Percentiles rank a stretch among this genome's conserved stretches.
Conservation (phyloP, 2,797 vertebrate genomes). For the Dallia pectoralis region DNA sequence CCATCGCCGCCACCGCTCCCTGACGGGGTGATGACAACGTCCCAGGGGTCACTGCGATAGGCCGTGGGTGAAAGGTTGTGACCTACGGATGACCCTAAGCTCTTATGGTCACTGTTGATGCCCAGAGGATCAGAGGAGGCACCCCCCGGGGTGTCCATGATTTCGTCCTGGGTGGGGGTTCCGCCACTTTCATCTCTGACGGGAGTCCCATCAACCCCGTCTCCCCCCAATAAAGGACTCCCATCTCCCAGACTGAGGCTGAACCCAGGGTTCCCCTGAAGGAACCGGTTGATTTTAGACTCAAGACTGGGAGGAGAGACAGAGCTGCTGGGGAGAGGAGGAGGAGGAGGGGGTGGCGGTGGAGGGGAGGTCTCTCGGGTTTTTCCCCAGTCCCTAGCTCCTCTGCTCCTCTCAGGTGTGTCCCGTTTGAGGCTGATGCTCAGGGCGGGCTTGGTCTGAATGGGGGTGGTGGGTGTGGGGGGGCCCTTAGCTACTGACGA, state of each 20-base stretch:
- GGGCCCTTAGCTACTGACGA: constrained; percentile 74
- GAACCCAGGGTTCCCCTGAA: constrained; percentile 96
- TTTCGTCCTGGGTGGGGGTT: constrained; percentile 98
- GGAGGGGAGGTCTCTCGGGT: constrained; percentile 56
- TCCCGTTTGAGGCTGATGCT: constrained; percentile 65
- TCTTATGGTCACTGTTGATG: constrained; percentile 63
- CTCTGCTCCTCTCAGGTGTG: constrained; percentile 29
- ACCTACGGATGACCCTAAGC: constrained; percentile 47
- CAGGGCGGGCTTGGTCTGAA: constrained; percentile 59
- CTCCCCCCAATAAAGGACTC: constrained; percentile 72
- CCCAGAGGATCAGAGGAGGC: constrained; percentile 75
- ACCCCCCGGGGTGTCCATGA: constrained; percentile 89
- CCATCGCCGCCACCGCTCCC: constrained; percentile 65
- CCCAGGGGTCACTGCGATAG: constrained; percentile 86
- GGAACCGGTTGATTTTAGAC: constrained; percentile 97
- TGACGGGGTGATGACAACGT: constrained; percentile 79
- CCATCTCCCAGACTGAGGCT: constrained; percentile 81
- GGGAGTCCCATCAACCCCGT: constrained; percentile 90
- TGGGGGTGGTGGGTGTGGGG: constrained; percentile 71
- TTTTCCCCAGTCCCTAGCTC: constrained; percentile 64
- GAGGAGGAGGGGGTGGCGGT: constrained; percentile 42
- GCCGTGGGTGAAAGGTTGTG: constrained; percentile 79
- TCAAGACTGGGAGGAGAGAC: constrained; percentile 86
- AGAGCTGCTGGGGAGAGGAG: constrained; percentile 39
- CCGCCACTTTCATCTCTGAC: constrained; percentile 93